Evolutionary conservation across 2,888 invertebrate species (phyloP), one percentile per base, ranked within the genome.

Genomic region (Meteorus cinctellus): DNA sequence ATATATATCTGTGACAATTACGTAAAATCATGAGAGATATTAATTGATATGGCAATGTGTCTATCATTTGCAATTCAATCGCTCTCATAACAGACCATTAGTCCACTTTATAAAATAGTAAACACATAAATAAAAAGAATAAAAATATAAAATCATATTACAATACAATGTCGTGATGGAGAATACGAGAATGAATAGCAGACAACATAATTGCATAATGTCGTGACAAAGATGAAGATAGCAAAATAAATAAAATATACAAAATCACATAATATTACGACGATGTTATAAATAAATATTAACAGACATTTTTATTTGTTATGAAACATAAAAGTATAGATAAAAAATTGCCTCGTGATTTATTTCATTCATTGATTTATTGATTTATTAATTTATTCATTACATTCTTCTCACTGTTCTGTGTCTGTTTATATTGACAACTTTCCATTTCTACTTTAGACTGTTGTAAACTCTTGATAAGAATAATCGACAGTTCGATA

Each of bases 101-200:
- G 41, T 41, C 12, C 41, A 41, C 41, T 12, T 12, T 41, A 41
- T 41, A 1, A 41, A 41, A 41, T 41, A 41, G 3, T 48, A 16
- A 14, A 41, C 34, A 48, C 19, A 66, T 19, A 59, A 65, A 19
- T 55, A 10, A 41, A 41, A 10, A 12, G 41, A 41, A 12, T 41
- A 12, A 41, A 12, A 41, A 12, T 12, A 41, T 12, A 41, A 12
- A 41, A 41, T 41, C 34, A 12, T 41, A 41, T 41, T 65, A 66
- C 59, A 66, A 67, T 67, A 41, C 24, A 48, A 66, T 60, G 12
- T 36, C 59, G 24, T n/a, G 67, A 27, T 62, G n/a, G 59, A 45
- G 29, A 60, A 41, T 41, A 41, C 12, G 60, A 41, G 31, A 68
- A 68, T 41, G 14, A 66, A 66, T n/a, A 55, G 10, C 5, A 24